Evolutionary conservation across 1,140 invertebrate genomes (phyloP), one percentile per base, ranked within the genome.

Genomic region (Neuroterus valhalla): DNA sequence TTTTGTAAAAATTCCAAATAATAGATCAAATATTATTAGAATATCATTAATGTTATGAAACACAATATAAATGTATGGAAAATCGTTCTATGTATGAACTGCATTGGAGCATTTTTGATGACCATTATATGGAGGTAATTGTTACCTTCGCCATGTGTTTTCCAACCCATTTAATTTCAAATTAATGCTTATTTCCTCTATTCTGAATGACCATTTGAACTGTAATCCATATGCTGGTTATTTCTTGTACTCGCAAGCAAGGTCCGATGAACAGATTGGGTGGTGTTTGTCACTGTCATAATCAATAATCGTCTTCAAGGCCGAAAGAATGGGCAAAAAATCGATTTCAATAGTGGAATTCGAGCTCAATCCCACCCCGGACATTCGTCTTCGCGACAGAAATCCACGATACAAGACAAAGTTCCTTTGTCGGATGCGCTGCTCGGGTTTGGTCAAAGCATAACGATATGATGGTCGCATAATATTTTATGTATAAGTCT

Each of bases 401-500:
- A 70, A 70, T 70, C 31, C 48, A 50, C 26, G 50, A 74, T 68
- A 23, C 70, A 21, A 62, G 55, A 26, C 55, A 62, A 62, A 62
- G 19, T 43, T 45, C 70, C 78, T 78, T 80, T 80, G 78, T 80
- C 76, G 78, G 78, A 26, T 15, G 14, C n/a, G 21, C 23, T 42
- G 42, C 43, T 46, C 21, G 69, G 66, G 62, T 75, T 67, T 72
- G 69, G 69, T 70, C 43, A 19, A 72, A 26, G 46, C 72, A 80
- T 78, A 80, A 76, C 79, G 75, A 81, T 81, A 81, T 81, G 74
- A 81, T 66, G 77, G 44, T 72, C 72, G 77, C 74, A 74, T 74
- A 77, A 81, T 81, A 81, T 81, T 81, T 81, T 78, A 81, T 81
- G 79, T 78, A 81, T 78, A 81, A 76, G 76, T 62, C 44, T 31